Conservation (phyloP, 2,113 vertebrate genomes). For the Pseudopipra pipra region DNA sequence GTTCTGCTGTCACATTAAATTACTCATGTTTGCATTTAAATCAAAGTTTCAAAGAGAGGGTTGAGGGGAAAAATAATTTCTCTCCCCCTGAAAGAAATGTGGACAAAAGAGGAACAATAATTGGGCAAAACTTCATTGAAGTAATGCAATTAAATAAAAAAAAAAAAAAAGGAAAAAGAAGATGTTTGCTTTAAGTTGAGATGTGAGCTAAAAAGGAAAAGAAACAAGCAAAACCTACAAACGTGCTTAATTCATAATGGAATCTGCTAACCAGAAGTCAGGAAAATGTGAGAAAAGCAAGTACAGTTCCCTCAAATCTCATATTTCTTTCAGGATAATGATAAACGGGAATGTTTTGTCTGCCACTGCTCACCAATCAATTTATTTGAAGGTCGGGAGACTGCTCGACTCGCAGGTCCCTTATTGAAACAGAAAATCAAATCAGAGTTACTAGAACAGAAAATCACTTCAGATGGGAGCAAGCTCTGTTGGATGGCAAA, state of each 20-base stretch:
- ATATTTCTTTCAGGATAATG: not conserved
- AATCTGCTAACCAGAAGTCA: not conserved
- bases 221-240: not conserved
- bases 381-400: not conserved
- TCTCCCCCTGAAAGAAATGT: not conserved
- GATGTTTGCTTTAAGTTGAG: not conserved
- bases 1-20: not conserved
- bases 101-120: not conserved
- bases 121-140: not conserved
- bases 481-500: not conserved
- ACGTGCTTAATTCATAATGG: not conserved
- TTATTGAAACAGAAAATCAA: not conserved
- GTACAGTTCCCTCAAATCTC: not conserved
- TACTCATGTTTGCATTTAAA: not conserved
- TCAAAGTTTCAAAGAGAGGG: not conserved
- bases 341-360: not conserved
- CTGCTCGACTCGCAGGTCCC: not conserved
- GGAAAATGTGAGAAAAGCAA: not conserved
- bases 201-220: not conserved
- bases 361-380: not conserved
- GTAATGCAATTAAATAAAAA: not conserved
- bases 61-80: not conserved
- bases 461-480: not conserved
- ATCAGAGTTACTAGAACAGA: not conserved
- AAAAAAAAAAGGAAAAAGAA: rapidly evolving